Evolutionary conservation across 2,797 vertebrate species (phyloP).

Genomic region (Leuciscus waleckii): DNA sequence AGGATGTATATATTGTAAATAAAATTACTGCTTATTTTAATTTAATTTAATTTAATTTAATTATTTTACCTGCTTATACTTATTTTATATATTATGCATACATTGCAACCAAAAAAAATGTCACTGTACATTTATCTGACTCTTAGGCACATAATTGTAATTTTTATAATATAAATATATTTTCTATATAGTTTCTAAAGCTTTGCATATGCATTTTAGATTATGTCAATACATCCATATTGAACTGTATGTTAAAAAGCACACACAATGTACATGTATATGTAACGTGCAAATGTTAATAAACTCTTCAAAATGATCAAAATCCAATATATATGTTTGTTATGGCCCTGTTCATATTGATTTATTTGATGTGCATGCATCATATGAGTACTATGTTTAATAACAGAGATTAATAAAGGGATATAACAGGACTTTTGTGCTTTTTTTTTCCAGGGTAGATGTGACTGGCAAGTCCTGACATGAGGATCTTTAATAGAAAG

Average conservation of each 20-base stretch:
- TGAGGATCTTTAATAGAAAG: slow-evolving; percentile 45
- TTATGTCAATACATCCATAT: neutral
- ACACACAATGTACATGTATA: neutral
- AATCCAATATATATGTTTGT: neutral
- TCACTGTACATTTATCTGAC: neutral
- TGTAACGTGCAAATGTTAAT: neutral
- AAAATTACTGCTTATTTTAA: too few species aligned
- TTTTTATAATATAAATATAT: neutral
- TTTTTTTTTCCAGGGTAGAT: neutral
- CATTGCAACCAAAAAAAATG: neutral
- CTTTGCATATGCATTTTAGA: neutral
- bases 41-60: too few species aligned
- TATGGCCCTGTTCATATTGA: neutral
- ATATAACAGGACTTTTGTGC: neutral
- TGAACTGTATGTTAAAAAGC: neutral
- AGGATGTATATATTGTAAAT: neutral
- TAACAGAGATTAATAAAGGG: neutral
- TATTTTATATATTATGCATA: neutral
- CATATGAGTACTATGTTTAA: neutral
- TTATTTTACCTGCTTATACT: too few species aligned
- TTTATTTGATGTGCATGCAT: neutral
- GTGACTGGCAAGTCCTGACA: slow-evolving; percentile 41
- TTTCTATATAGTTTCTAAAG: neutral
- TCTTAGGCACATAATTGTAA: neutral
- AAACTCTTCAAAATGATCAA: neutral